Conservation (phyloP, 2,797 vertebrate genomes). For the Morelia viridis region DNA sequence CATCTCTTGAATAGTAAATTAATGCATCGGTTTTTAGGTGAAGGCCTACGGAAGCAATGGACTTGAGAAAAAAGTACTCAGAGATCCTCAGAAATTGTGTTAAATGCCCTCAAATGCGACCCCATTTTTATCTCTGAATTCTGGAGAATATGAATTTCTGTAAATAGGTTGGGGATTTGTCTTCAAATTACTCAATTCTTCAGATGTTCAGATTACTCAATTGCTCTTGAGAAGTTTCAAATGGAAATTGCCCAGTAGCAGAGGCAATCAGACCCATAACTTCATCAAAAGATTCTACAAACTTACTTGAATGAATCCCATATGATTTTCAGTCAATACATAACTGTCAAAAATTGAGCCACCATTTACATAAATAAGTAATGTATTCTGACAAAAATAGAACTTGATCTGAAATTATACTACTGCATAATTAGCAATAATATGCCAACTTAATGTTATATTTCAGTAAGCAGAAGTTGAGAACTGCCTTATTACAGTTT, state of each 20-base stretch:
- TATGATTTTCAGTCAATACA: conserved; percentile 32
- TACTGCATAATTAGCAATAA: conserved; percentile 52
- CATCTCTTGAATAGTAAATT: background rate
- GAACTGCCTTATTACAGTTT: conserved; percentile 3
- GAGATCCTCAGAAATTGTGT: background rate
- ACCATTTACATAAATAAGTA: background rate
- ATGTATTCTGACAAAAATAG: conserved; percentile 42
- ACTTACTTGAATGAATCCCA: conserved; percentile 35
- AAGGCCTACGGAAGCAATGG: background rate
- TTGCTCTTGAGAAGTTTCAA: too few species aligned
- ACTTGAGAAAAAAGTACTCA: background rate
- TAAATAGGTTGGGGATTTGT: background rate
- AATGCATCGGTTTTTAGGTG: background rate
- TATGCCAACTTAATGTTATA: conserved; percentile 19
- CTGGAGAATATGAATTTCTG: background rate
- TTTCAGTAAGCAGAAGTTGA: conserved; percentile 17
- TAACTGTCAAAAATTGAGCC: background rate
- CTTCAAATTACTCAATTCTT: background rate
- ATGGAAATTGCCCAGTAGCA: background rate
- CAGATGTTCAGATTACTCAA: too few species aligned
- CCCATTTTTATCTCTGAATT: background rate
- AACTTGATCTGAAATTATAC: conserved; percentile 25
- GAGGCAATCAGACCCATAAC: background rate
- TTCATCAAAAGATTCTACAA: conserved; percentile 28
- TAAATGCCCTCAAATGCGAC: background rate